Percentiles rank a stretch among this genome's conserved stretches.
phyloP scores from a whole-genome alignment of 2,888 invertebrate species.

The Atrina japonica region DNA sequence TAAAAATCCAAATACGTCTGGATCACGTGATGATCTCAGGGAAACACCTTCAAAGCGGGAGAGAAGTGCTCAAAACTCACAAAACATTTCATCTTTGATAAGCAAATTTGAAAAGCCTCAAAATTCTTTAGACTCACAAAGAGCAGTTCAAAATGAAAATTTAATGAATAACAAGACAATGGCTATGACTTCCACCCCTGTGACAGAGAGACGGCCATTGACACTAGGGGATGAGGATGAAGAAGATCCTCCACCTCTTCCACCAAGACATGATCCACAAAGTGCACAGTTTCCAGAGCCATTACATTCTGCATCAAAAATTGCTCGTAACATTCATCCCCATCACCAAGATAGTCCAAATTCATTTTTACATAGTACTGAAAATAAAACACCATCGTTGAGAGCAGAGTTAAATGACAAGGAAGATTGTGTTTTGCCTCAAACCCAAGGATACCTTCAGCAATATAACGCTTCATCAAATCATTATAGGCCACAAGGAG shows the following conservation, averaged over 20 bases:
- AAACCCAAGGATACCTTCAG: slow-evolving; percentile 2
- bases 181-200: slow-evolving; percentile 68
- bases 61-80: slow-evolving; percentile 50
- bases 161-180: slow-evolving; percentile 45
- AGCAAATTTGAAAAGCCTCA: slow-evolving; percentile 65
- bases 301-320: not conserved
- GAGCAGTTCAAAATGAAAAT: too few relatives aligned
- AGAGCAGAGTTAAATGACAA: not conserved
- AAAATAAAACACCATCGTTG: slow-evolving; percentile 13
- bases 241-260: slow-evolving; percentile 52
- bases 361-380: slow-evolving; percentile 1
- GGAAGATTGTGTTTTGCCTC: not conserved
- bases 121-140: slow-evolving; percentile 32
- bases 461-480: not conserved
- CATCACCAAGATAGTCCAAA: slow-evolving; percentile 1
- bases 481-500: not conserved
- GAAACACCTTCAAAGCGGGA: slow-evolving; percentile 3
- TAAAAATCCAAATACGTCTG: slow-evolving; percentile 2
- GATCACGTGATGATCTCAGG: not conserved
- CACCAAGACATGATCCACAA: slow-evolving; percentile 47
- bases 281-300: not conserved
- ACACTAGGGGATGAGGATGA: slow-evolving; percentile 33
- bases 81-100: slow-evolving; percentile 64
- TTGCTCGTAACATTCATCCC: not conserved
- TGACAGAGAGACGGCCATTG: slow-evolving; percentile 48